Evolutionary conservation across 64 coral and sea anemone genomes (phyloP).

Genomic region (Pocillopora damicornis): DNA sequence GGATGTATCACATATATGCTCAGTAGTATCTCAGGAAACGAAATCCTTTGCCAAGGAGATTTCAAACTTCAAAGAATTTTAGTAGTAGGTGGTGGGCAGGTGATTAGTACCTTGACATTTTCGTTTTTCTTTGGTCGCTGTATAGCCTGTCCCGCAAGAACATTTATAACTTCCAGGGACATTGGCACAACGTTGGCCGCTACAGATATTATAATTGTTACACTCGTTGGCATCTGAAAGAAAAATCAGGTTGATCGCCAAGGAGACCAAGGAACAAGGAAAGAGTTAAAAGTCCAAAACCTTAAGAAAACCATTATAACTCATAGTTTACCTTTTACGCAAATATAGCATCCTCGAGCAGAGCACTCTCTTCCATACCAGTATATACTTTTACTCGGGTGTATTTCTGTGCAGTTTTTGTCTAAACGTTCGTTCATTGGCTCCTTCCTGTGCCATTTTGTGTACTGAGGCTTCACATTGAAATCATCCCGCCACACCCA

Average conservation of each 20-base stretch:
- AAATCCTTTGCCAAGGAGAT: no score
- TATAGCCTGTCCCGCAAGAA: background rate
- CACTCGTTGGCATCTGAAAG: conserved; percentile 32
- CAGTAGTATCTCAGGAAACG: no score
- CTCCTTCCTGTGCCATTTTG: conserved; percentile 37
- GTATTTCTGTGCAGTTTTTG: conserved; percentile 24
- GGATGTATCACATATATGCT: no score
- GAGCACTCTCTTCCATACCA: conserved; percentile 25
- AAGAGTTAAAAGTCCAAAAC: no score
- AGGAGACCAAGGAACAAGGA: no score
- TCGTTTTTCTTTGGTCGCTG: background rate
- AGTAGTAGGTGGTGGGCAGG: no score
- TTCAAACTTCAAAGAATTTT: no score
- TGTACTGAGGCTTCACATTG: background rate
- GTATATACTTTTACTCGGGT: conserved; percentile 20
- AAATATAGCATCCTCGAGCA: conserved; percentile 25
- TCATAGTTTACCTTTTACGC: conserved; percentile 6
- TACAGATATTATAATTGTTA: background rate
- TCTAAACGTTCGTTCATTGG: conserved; percentile 13
- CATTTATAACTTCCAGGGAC: conserved; percentile 10
- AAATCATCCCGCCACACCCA: conserved; percentile 15
- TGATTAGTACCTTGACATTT: conserved; percentile 10
- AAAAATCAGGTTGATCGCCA: background rate
- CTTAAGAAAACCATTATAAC: background rate
- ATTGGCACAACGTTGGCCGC: background rate